Conservation (phyloP, 2,797 vertebrate genomes). For the Rhinogobio ventralis region DNA sequence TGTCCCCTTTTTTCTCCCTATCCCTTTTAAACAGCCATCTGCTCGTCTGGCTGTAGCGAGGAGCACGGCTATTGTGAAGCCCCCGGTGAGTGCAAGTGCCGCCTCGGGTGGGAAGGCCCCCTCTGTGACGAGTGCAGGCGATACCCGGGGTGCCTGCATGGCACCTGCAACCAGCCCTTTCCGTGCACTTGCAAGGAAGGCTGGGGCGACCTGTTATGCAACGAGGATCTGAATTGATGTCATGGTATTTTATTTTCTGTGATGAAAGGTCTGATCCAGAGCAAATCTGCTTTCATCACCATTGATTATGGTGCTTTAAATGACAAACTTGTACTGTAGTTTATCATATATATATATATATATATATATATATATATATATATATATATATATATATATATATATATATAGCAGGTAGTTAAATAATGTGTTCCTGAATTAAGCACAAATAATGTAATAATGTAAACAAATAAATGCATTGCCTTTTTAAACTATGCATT, state of each 20-base stretch:
- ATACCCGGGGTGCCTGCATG: slow-evolving; percentile 82
- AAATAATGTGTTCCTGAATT: background rate
- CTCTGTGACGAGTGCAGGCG: slow-evolving; percentile 81
- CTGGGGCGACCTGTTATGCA: slow-evolving; percentile 86
- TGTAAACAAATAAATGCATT: too few relatives aligned
- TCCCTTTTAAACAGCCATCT: slow-evolving; percentile 80
- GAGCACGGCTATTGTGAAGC: slow-evolving; percentile 81
- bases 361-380: too few relatives aligned
- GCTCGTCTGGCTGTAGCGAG: slow-evolving; percentile 81
- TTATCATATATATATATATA: background rate
- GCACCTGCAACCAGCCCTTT: slow-evolving; percentile 82
- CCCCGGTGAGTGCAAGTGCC: slow-evolving; percentile 84
- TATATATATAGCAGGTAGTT: too few relatives aligned
- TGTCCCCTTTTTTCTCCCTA: slow-evolving; percentile 54
- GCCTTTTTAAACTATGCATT: too few relatives aligned
- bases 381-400: too few relatives aligned
- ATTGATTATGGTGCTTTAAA: too few relatives aligned
- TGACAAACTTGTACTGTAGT: too few relatives aligned
- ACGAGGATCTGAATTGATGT: slow-evolving; percentile 81
- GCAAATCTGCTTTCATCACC: too few relatives aligned
- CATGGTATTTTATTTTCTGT: background rate
- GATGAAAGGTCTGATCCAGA: background rate
- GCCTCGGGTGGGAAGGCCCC: slow-evolving; percentile 84
- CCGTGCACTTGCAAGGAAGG: slow-evolving; percentile 86
- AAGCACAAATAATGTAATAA: too few relatives aligned